phyloP scores from a whole-genome alignment of 2,797 vertebrate genomes.

The Halcyon leucocephala region DNA sequence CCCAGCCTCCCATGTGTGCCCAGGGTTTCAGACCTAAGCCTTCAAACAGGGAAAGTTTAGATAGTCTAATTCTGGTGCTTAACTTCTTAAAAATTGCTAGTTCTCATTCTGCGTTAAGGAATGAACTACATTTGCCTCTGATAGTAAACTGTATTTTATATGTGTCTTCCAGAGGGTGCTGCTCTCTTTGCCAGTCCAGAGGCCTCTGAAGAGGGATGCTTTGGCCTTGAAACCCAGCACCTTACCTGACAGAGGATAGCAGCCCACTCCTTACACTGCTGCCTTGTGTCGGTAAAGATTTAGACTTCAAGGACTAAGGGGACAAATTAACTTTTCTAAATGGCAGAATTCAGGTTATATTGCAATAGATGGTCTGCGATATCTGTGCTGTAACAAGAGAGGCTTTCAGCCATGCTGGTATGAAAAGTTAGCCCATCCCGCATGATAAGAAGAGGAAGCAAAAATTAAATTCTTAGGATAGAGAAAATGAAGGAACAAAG shows the following conservation, averaged over 20 bases:
- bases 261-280: not conserved
- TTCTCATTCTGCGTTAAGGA: not conserved
- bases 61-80: not conserved
- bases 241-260: not conserved
- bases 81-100: not conserved
- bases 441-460: fast-evolving
- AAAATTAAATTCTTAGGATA: not conserved
- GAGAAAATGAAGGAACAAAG: not conserved
- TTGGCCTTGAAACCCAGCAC: not conserved
- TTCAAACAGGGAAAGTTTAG: not conserved
- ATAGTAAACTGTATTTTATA: not conserved
- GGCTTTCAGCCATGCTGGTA: not conserved
- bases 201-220: not conserved
- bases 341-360: not conserved
- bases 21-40: not conserved
- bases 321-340: not conserved
- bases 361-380: not conserved
- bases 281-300: not conserved
- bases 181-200: not conserved
- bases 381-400: not conserved
- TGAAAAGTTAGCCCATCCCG: not conserved
- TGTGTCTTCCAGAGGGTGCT: not conserved
- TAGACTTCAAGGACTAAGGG: not conserved
- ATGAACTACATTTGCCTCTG: not conserved
- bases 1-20: fast-evolving